Evolutionary conservation across 2,888 invertebrate genomes (phyloP).

Genomic region (Masnerella sp.): DNA sequence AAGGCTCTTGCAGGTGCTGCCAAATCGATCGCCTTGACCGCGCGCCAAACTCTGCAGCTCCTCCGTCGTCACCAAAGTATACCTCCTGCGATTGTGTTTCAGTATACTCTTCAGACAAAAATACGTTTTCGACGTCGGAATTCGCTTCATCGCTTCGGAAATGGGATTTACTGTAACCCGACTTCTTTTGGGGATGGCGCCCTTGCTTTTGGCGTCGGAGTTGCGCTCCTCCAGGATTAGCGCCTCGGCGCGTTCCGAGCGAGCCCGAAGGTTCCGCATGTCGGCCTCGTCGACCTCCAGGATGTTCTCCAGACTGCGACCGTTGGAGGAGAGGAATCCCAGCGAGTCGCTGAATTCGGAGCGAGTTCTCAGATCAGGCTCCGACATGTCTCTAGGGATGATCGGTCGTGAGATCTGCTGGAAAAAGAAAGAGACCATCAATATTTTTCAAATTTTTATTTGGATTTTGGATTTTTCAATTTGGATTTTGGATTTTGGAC

Average conservation of each 20-base stretch:
- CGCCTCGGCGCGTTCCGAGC: constrained; percentile 35
- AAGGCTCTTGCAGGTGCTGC: constrained; percentile 49
- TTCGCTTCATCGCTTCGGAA: constrained; percentile 63
- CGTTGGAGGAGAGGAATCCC: constrained; percentile 65
- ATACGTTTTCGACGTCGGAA: constrained; percentile 71
- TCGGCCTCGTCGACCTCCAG: constrained; percentile 70
- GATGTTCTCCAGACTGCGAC: constrained; percentile 72
- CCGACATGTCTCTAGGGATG: constrained; percentile 69
- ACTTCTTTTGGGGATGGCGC: constrained; percentile 70
- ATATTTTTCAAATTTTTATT: no score
- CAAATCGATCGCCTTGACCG: constrained; percentile 48
- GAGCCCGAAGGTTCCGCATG: constrained; percentile 34
- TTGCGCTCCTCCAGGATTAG: constrained; percentile 51
- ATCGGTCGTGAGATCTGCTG: no score
- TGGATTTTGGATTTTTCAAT: no score
- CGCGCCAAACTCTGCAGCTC: constrained; percentile 60
- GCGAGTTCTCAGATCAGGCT: constrained; percentile 69
- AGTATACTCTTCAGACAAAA: constrained; percentile 74
- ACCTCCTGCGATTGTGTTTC: constrained; percentile 72
- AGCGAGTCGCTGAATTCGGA: constrained; percentile 60
- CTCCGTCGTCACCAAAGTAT: constrained; percentile 71
- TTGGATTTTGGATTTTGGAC: no score
- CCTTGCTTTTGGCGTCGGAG: constrained; percentile 42
- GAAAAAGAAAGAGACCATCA: no score
- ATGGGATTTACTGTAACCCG: constrained; percentile 70